Conservation (phyloP, 2,113 vertebrate genomes). For the Callithrix jacchus region DNA sequence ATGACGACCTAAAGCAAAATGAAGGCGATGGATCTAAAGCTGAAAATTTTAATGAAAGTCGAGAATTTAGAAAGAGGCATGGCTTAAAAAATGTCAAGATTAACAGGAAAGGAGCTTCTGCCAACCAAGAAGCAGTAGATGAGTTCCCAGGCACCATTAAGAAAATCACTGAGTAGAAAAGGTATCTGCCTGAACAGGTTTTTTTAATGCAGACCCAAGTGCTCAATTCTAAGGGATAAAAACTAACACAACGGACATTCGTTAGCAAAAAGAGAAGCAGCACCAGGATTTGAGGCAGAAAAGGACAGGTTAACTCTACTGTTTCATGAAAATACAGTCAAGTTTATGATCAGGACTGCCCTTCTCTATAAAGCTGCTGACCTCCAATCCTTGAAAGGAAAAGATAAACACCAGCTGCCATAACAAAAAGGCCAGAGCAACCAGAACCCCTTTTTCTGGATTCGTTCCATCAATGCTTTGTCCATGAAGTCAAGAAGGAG, state of each 20-base stretch:
- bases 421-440: neutral
- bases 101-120: neutral
- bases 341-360: neutral
- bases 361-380: neutral
- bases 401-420: neutral
- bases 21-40: neutral
- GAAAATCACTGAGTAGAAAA: neutral
- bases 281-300: neutral
- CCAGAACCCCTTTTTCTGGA: neutral
- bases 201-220: neutral
- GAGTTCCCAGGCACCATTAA: neutral
- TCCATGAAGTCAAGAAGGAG: neutral
- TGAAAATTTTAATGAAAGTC: neutral
- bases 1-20: neutral
- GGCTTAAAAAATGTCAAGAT: neutral
- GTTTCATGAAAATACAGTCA: neutral
- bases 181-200: neutral
- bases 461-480: neutral
- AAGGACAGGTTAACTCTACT: neutral
- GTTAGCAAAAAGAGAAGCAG: neutral
- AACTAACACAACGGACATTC: neutral
- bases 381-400: neutral
- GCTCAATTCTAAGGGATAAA: neutral
- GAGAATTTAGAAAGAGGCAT: neutral
- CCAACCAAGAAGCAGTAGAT: neutral